phyloP scores from a whole-genome alignment of 2,888 invertebrate genomes.

The Tetranychus truncatus region DNA sequence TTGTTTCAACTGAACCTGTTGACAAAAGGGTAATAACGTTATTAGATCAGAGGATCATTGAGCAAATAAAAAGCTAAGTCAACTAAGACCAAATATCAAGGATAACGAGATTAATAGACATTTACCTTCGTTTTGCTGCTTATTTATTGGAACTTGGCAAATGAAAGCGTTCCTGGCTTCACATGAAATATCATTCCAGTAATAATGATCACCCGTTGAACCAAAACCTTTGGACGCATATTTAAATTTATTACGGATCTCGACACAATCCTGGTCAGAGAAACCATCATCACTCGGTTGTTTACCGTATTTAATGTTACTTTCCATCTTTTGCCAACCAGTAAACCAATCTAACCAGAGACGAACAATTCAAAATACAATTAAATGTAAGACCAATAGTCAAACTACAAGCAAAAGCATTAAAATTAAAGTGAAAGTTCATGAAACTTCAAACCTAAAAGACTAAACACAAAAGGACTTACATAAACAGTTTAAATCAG shows the following conservation, averaged over 20 bases:
- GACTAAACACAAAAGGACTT: too few relatives aligned
- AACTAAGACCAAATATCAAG: too few relatives aligned
- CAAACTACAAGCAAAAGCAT: too few relatives aligned
- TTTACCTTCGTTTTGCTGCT: slow-evolving; percentile 28
- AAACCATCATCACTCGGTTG: slow-evolving; percentile 68
- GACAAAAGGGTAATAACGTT: too few relatives aligned
- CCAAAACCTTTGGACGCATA: slow-evolving; percentile 30
- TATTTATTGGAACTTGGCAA: slow-evolving; percentile 49
- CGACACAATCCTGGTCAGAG: slow-evolving; percentile 61
- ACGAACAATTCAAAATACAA: background rate
- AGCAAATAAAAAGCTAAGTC: too few relatives aligned
- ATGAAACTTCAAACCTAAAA: too few relatives aligned
- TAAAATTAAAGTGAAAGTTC: too few relatives aligned
- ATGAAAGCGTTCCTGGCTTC: slow-evolving; percentile 52
- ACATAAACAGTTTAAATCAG: too few relatives aligned
- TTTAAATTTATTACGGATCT: slow-evolving; percentile 48
- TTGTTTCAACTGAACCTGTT: too few relatives aligned
- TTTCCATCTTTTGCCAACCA: slow-evolving; percentile 49
- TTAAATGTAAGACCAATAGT: too few relatives aligned
- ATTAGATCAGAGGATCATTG: too few relatives aligned
- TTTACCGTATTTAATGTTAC: slow-evolving; percentile 36
- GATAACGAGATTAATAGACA: too few relatives aligned
- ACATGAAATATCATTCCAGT: slow-evolving; percentile 66
- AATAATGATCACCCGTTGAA: slow-evolving; percentile 42
- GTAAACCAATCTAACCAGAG: slow-evolving; percentile 54